phyloP scores from a whole-genome alignment of 2,888 invertebrate species.

The Suillia variegata region DNA sequence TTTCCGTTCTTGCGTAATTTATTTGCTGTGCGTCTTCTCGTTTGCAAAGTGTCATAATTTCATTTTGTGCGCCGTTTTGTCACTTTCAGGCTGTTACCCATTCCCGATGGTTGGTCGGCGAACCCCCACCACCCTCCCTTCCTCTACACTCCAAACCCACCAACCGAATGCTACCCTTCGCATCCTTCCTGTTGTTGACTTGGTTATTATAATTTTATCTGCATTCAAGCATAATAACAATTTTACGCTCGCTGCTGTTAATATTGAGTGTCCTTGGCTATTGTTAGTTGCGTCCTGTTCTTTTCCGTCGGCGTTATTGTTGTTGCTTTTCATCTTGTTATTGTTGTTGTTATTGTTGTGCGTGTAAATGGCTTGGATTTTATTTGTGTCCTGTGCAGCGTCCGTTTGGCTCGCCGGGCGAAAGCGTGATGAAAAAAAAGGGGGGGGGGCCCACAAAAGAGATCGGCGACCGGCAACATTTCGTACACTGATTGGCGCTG shows the following conservation, averaged over 20 bases:
- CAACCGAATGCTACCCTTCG: too few species aligned
- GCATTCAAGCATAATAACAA: neutral
- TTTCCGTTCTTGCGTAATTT: neutral
- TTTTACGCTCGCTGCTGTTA: conserved; percentile 10
- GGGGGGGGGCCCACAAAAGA: neutral
- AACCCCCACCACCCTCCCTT: too few species aligned
- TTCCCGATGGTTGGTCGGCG: too few species aligned
- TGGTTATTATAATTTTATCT: neutral
- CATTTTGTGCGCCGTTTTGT: neutral
- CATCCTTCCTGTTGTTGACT: neutral
- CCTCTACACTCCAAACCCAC: too few species aligned
- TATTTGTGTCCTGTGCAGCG: too few species aligned
- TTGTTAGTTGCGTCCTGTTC: neutral
- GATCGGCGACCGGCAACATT: too few species aligned
- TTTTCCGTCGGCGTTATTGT: too few species aligned
- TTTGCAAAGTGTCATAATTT: neutral
- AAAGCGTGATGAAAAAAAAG: too few species aligned
- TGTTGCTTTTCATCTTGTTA: neutral
- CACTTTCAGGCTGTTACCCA: neutral
- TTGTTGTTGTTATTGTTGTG: neutral
- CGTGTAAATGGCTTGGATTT: too few species aligned
- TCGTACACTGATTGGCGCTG: neutral
- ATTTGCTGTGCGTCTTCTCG: neutral
- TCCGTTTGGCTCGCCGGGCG: too few species aligned
- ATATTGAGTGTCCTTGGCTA: conserved; percentile 13